Evolutionary conservation across 1,140 invertebrate species (phyloP).

Genomic region (Neodiprion virginianus): DNA sequence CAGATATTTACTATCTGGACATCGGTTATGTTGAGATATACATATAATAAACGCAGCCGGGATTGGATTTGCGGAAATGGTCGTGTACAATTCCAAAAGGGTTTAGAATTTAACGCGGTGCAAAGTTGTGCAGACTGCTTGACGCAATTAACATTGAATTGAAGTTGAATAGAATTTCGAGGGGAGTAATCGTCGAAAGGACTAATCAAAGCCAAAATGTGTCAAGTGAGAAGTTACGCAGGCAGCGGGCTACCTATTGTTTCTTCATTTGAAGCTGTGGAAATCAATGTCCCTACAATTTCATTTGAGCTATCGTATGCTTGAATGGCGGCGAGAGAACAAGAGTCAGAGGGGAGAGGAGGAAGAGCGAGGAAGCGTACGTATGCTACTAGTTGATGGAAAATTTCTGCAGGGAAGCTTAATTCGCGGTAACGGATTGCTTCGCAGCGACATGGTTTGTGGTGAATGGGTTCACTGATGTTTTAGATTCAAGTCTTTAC

Average conservation of each 20-base stretch:
- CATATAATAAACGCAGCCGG: too few species aligned
- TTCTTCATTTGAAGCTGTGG: background rate
- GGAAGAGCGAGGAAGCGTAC: background rate
- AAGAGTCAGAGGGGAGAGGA: background rate
- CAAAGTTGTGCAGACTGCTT: too few species aligned
- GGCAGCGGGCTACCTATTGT: background rate
- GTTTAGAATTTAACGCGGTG: too few species aligned
- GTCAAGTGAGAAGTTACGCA: background rate
- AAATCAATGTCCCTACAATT: background rate
- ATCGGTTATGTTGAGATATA: too few species aligned
- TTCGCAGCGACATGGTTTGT: background rate
- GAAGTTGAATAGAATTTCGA: too few species aligned
- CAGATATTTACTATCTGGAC: too few species aligned
- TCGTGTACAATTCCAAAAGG: too few species aligned
- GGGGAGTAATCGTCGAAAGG: background rate
- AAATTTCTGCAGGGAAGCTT: background rate
- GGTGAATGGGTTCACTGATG: background rate
- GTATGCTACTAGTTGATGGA: background rate
- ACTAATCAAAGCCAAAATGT: constrained; percentile 1
- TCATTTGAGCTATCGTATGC: background rate
- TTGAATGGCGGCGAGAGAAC: background rate
- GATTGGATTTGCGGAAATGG: too few species aligned
- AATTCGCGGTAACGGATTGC: background rate
- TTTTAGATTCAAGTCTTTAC: background rate
- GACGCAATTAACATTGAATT: too few species aligned